phyloP scores from a whole-genome alignment of 2,113 vertebrate genomes.

The Pteruthius melanotis region DNA sequence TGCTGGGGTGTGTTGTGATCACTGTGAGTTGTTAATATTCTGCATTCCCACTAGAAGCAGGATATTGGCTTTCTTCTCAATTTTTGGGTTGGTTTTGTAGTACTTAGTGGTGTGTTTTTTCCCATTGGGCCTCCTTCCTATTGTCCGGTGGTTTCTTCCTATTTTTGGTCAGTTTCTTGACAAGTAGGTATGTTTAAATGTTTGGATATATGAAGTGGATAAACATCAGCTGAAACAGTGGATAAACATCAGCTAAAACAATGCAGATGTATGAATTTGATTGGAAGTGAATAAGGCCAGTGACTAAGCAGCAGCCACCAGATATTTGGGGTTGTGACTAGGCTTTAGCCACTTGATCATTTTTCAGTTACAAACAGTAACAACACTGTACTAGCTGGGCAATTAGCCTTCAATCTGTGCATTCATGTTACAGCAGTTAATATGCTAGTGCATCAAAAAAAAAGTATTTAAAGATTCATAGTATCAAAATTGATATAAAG shows the following conservation, averaged over 20 bases:
- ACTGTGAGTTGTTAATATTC: not conserved
- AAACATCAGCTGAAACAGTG: not conserved
- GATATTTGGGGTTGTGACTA: not conserved
- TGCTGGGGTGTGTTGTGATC: rapidly evolving
- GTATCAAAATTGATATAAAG: not conserved
- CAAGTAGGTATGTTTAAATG: not conserved
- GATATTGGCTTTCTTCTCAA: not conserved
- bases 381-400: not conserved
- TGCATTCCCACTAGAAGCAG: not conserved
- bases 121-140: rapidly evolving
- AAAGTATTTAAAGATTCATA: not conserved
- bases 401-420: not conserved
- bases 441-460: not conserved
- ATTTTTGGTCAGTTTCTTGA: not conserved
- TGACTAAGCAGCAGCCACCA: not conserved
- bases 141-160: not conserved
- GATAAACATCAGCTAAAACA: not conserved
- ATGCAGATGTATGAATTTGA: not conserved
- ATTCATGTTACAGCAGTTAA: not conserved
- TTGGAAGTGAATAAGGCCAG: not conserved
- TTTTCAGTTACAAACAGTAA: not conserved
- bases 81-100: not conserved
- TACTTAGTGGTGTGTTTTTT: not conserved
- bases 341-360: not conserved
- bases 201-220: not conserved